Percentiles rank a stretch among this genome's conserved stretches.
Evolutionary conservation across 2,113 vertebrate species (phyloP).

Genomic region (Cyprinodon tularosa): DNA sequence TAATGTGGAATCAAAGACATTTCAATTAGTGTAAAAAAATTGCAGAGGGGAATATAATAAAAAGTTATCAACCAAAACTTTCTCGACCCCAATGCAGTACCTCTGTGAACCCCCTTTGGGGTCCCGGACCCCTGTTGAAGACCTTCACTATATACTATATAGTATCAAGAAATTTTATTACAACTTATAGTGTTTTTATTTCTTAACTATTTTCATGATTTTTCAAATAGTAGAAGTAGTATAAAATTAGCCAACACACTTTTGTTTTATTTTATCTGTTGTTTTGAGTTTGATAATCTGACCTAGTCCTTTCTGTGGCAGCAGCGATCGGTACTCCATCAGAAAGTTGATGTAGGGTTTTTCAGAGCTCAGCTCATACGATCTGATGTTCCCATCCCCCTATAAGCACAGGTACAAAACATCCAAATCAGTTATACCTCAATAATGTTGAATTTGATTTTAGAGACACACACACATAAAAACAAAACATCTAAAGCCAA

Average conservation of each 20-base stretch:
- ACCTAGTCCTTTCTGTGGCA: conserved; percentile 94
- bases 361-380: conserved; percentile 87
- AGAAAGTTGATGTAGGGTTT: conserved; percentile 90
- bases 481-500: not conserved
- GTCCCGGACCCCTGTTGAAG: no score
- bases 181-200: no score
- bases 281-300: conserved; percentile 48
- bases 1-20: no score
- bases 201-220: not conserved
- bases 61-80: no score
- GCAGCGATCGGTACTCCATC: conserved; percentile 85
- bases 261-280: not conserved
- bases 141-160: no score
- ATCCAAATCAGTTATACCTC: not conserved
- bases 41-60: no score
- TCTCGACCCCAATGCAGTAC: no score
- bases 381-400: conserved; percentile 94
- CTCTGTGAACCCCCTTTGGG: no score
- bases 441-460: no score
- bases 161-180: no score
- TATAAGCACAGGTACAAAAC: conserved; percentile 50
- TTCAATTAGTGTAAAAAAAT: no score
- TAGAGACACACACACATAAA: not conserved
- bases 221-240: not conserved
- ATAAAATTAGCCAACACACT: not conserved